phyloP scores from a whole-genome alignment of 1,140 invertebrate genomes.

The Popillia japonica region DNA sequence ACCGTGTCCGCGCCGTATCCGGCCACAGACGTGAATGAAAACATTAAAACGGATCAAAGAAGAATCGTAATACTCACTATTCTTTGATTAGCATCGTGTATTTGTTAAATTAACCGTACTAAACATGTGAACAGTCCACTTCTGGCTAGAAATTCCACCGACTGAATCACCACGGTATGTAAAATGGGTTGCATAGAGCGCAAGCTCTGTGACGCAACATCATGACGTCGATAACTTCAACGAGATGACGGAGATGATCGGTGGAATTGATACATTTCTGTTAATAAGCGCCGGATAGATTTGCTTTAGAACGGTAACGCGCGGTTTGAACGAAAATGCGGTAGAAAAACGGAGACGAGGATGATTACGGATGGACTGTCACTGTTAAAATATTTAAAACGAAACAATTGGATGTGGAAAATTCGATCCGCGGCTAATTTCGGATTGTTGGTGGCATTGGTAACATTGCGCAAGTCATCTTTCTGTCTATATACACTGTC shows the following conservation, averaged over 20 bases:
- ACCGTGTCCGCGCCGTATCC: neutral
- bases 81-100: constrained; percentile 59
- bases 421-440: too few species aligned
- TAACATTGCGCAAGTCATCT: too few species aligned
- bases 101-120: constrained; percentile 49
- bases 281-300: too few species aligned
- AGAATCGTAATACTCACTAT: constrained; percentile 56
- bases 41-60: neutral
- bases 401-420: too few species aligned
- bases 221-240: constrained; percentile 50
- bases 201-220: constrained; percentile 57
- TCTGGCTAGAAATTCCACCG: constrained; percentile 5
- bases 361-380: too few species aligned
- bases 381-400: too few species aligned
- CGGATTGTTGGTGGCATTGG: too few species aligned
- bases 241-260: neutral
- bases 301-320: too few species aligned
- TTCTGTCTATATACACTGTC: too few species aligned
- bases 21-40: constrained; percentile 30
- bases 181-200: constrained; percentile 50
- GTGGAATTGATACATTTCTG: neutral
- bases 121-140: constrained; percentile 51
- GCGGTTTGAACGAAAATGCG: too few species aligned
- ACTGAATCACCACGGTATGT: constrained; percentile 38
- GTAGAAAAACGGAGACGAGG: too few species aligned